phyloP scores from a whole-genome alignment of 2,113 vertebrate species.

The Oplegnathus fasciatus region DNA sequence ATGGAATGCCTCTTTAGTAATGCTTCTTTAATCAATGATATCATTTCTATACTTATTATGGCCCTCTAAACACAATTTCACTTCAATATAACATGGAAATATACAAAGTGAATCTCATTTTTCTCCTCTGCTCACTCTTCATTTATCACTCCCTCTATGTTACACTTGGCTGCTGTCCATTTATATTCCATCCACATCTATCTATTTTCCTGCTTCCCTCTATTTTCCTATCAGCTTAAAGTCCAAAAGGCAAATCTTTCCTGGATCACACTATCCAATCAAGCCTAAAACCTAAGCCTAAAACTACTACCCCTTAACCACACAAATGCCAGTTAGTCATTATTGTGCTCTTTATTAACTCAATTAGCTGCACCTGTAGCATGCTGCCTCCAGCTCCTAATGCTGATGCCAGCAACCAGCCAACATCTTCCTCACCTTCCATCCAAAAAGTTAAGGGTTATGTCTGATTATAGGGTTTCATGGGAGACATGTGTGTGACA shows the following conservation, averaged over 20 bases:
- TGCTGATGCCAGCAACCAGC: conserved; percentile 5
- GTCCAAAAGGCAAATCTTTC: not conserved
- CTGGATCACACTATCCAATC: conserved; percentile 26
- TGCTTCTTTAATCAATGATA: not conserved
- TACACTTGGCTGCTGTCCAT: not conserved
- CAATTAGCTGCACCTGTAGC: conserved; percentile 32
- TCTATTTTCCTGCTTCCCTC: not conserved
- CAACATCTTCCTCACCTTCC: not conserved
- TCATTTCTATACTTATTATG: not conserved
- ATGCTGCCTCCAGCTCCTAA: conserved; percentile 2
- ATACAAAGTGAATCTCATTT: not conserved
- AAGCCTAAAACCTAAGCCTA: conserved; percentile 7
- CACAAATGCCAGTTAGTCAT: not conserved
- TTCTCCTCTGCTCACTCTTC: not conserved
- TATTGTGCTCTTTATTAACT: conserved; percentile 1
- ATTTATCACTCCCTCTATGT: not conserved
- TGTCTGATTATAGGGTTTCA: not conserved
- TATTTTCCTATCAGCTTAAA: conserved; percentile 3
- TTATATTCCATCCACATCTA: not conserved
- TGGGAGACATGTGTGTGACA: not conserved
- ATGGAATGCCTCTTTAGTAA: not conserved
- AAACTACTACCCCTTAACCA: not conserved
- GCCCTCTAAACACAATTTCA: not conserved
- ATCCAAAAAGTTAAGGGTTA: not conserved
- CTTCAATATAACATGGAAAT: not conserved